Base-by-base conservation (phyloP, 2,888 invertebrate species). In the Calameuta filiformis region DNA sequence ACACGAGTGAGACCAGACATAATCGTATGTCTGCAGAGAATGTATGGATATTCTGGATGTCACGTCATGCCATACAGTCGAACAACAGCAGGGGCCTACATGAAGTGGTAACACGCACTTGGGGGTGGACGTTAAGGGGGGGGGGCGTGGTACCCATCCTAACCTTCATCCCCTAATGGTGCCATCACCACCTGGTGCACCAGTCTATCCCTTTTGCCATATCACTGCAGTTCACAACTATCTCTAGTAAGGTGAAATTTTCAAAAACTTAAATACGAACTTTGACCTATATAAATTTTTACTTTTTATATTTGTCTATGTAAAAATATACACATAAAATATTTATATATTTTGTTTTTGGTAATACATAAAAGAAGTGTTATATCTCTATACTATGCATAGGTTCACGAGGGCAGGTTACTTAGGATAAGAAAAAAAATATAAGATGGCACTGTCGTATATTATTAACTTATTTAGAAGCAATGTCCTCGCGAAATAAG, bases 71-170 rank as follows among this genome's bases (percentile, higher is more conserved):
- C 79, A 69, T 71, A 68, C 75, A 77, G 75, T 78, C 40, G 35
- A 75, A 81, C 82, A 77, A 76, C 78, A 77, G 78, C 78, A 78
- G 77, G 77, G 56, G 15, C 2, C 56, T 56, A 9, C 23, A 56
- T 56, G 76, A 74, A 68, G n/a, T 35, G 35, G 33, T 40, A 75
- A 75, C 73, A 83, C 86, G 87, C 86, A 86, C 85, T 86, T 86
- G 86, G 81, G 81, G 79, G 78, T 75, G 74, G 81, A 80, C 81
- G 77, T 79, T 79, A 68, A 12, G 74, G 80, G 81, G 74, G 80
- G 81, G 33, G 85, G 87, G 87, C 87, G 87, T 87, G 85, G 86
- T 84, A 77, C 80, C 75, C 75, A 69, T 75, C 74, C 77, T 30
- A 73, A 76, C 80, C 80, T 76, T 77, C 75, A 80, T 78, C 73